These are phyloP conservation scores for Philereme transversata DNA, from an alignment of 2,888 invertebrate genomes.

Conservation along the genomic window DNA sequence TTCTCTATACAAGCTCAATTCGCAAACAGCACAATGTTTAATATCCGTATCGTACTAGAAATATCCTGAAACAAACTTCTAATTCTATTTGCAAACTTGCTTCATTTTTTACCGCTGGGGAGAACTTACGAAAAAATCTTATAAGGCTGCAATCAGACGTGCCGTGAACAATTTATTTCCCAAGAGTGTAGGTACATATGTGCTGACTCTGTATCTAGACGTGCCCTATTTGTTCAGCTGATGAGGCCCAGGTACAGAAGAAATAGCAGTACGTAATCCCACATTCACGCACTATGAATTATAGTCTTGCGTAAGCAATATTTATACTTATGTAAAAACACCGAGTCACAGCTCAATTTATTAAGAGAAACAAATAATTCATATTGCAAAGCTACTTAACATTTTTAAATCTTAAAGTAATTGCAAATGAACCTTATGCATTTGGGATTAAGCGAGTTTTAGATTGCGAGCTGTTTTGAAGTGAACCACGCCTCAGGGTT, in stretches of 20 bases:
- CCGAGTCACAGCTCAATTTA: no score
- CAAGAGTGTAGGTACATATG: slow-evolving; percentile 73
- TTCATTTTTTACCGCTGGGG: slow-evolving; percentile 38
- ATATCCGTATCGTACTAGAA: slow-evolving; percentile 16
- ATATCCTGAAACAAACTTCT: slow-evolving; percentile 20
- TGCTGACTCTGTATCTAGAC: slow-evolving; percentile 70
- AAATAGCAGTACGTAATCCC: neutral
- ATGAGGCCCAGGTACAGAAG: slow-evolving; percentile 51
- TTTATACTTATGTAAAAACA: no score
- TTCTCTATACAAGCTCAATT: neutral
- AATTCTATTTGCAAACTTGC: slow-evolving; percentile 37
- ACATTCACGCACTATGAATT: neutral
- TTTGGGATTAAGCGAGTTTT: slow-evolving; percentile 2
- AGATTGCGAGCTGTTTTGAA: neutral
- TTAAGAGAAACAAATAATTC: no score
- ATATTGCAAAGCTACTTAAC: no score
- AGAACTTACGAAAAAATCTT: slow-evolving; percentile 59
- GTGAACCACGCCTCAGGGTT: slow-evolving; percentile 31
- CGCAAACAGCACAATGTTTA: slow-evolving; percentile 16
- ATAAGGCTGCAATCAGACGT: slow-evolving; percentile 68
- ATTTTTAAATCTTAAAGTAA: neutral
- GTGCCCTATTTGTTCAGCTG: slow-evolving; percentile 73
- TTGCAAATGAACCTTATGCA: no score
- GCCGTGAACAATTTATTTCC: slow-evolving; percentile 76
- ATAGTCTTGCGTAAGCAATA: no score